Percentiles rank a stretch among this genome's conserved stretches.
Conservation (phyloP, 1,140 invertebrate genomes). For the Magallana gigas region DNA sequence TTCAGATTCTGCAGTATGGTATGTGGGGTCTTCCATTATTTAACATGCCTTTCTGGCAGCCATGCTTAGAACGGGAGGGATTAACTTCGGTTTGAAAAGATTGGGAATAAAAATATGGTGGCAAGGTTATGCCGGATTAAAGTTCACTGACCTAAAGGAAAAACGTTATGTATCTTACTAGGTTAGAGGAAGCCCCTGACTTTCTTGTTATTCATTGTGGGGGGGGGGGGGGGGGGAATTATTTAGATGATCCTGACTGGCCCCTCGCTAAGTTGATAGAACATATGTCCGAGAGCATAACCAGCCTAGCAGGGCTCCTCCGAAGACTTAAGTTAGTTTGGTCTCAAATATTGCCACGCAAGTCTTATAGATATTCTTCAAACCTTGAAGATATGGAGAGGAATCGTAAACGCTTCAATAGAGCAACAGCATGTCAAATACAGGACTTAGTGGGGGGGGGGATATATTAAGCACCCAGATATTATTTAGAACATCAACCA, state of each 20-base stretch:
- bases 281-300: background rate
- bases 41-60: background rate
- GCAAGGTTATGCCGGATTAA: conserved; percentile 19
- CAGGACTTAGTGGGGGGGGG: background rate
- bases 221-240: conserved; percentile 45
- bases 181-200: background rate
- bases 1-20: conserved; percentile 19
- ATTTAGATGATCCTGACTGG: background rate
- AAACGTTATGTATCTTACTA: background rate
- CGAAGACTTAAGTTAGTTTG: background rate
- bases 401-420: background rate
- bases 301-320: background rate
- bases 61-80: background rate
- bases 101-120: background rate
- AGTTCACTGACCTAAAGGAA: background rate
- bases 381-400: background rate
- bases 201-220: conserved; percentile 12
- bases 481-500: background rate
- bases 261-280: background rate
- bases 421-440: background rate
- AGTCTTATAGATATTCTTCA: conserved; percentile 2
- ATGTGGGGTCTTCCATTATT: background rate
- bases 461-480: background rate
- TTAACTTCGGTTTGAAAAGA: background rate
- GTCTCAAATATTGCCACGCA: background rate